Conservation (phyloP, 2,797 vertebrate genomes). For the Rhinella marina region DNA sequence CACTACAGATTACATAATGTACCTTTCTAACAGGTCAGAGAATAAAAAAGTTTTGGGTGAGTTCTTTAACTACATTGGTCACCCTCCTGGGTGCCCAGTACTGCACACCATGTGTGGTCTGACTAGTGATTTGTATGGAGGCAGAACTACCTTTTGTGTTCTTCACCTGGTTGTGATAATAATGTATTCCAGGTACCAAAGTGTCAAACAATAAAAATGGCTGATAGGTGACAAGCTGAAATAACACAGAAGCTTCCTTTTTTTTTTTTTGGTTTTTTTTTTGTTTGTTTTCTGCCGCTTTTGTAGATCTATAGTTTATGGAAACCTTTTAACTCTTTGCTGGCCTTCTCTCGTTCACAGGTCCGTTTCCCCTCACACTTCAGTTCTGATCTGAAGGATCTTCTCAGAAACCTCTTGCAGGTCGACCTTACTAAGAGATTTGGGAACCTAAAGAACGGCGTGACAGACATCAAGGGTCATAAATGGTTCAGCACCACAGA, state of each 20-base stretch:
- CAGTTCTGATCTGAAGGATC: constrained; percentile 76
- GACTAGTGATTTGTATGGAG: too few species aligned
- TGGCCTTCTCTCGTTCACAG: constrained; percentile 32
- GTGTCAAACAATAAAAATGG: neutral
- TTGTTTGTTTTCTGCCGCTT: neutral
- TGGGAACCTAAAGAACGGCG: constrained; percentile 77
- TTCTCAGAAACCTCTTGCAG: constrained; percentile 75
- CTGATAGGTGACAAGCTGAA: too few species aligned
- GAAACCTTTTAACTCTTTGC: neutral
- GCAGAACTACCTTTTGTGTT: too few species aligned
- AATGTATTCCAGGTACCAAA: too few species aligned
- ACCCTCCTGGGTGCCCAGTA: too few species aligned
- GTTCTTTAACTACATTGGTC: too few species aligned
- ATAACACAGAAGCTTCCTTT: neutral
- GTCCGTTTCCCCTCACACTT: constrained; percentile 77
- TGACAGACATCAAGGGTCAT: constrained; percentile 76
- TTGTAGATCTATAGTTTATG: neutral
- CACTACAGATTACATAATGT: too few species aligned
- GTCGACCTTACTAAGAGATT: constrained; percentile 78
- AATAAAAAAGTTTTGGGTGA: too few species aligned
- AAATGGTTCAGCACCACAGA: constrained; percentile 77
- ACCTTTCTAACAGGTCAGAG: too few species aligned
- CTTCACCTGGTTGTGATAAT: neutral
- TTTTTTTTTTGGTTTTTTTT: too few species aligned
- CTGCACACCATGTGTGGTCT: too few species aligned